Evolutionary conservation across 2,888 invertebrate genomes (phyloP), one percentile per base, ranked within the genome.

Genomic region (Macrophya annulata): DNA sequence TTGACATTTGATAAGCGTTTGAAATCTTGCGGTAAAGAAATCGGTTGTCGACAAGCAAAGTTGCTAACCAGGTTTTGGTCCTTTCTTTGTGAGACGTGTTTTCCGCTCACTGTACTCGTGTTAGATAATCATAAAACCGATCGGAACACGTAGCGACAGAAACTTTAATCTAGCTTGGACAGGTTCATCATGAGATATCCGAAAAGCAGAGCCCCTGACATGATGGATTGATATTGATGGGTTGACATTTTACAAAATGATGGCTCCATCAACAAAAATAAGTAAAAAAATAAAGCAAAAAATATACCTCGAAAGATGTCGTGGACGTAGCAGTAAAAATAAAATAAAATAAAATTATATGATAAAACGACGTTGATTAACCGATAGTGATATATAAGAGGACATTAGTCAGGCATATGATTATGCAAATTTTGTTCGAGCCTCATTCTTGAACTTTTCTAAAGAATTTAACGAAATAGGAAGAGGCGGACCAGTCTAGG

Each of bases 141-240:
- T 77, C 77, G 17, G 31, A 25, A 25, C 51, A 51, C 51, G 77
- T 55, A 17, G 25, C 17, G 77, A 77, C 77, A 77, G 17, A 25
- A 31, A 17, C 77, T 77, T 25, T 15, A 77, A 77, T 51, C 51
- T 48, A 48, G 15, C 77, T 77, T 17, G 77, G 51, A 77, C 77
- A 77, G 51, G 77, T 77, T 77, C 51, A 51, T 77, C 77, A 77
- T 55, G 9, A 25, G 25, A n/a, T 25, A 51, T 77, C 48, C 51
- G 77, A 76, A 81, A 85, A 83, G 65, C 84, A 62, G 51, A n/a
- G 51, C 48, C 31, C 31, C 15, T 62, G 31, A 51, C 59, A 21
- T 90, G 89, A 90, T 89, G 87, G 88, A 89, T 89, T 85, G 87
- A 88, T 90, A 88, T 89, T 87, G 89, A 90, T 89, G 86, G 87